Percentiles rank a stretch among this genome's conserved stretches.
Evolutionary conservation across 1,140 invertebrate genomes (phyloP).

Genomic region (Amphibalanus amphitrite): DNA sequence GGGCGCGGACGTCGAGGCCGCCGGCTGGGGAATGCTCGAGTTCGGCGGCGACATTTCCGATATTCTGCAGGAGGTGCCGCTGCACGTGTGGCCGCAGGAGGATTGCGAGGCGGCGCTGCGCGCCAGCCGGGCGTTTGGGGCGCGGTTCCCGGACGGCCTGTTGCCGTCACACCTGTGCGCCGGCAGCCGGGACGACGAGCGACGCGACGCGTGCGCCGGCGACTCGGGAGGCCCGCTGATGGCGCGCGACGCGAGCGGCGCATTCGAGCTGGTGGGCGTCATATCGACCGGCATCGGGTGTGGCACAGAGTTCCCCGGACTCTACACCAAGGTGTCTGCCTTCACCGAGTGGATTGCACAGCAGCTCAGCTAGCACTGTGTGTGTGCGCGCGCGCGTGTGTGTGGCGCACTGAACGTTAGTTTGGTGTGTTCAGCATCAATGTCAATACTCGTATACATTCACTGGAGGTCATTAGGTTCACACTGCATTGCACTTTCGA

Average conservation of each 20-base stretch:
- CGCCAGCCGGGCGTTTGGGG: background rate
- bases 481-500: too few relatives aligned
- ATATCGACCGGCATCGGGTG: conserved; percentile 22
- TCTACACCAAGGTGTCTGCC: conserved; percentile 18
- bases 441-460: too few relatives aligned
- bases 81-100: conserved; percentile 34
- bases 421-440: too few relatives aligned
- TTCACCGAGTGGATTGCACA: conserved; percentile 21
- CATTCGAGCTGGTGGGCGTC: conserved; percentile 21
- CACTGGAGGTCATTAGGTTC: too few relatives aligned
- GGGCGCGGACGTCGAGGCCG: conserved; percentile 19
- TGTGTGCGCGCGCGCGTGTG: too few relatives aligned
- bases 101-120: conserved; percentile 25
- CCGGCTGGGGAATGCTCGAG: conserved; percentile 43
- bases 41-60: conserved; percentile 34
- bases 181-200: background rate
- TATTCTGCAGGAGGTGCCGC: conserved; percentile 34
- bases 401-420: too few relatives aligned
- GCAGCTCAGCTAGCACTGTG: too few relatives aligned
- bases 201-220: conserved; percentile 14
- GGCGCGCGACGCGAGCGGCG: conserved; percentile 1
- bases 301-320: conserved; percentile 22
- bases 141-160: background rate
- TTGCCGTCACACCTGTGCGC: conserved; percentile 12
- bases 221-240: too few relatives aligned